A percentile compares a stretch with the other conserved stretches of the same genome.
These are phyloP conservation scores for Dysdera silvatica DNA, from an alignment of 1,140 invertebrate species.

Conservation along the genomic window DNA sequence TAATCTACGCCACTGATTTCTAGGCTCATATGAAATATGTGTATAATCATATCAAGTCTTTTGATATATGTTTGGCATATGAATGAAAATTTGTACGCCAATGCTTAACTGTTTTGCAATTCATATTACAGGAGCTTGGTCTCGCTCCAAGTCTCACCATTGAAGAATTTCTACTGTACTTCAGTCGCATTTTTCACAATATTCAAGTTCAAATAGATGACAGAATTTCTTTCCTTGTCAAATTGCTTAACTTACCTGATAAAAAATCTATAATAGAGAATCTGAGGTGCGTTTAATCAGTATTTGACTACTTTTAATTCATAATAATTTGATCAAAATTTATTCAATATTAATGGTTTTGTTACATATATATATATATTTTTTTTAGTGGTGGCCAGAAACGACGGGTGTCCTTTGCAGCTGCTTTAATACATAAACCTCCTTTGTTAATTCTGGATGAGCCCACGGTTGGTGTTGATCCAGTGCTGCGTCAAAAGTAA, in stretches of 20 bases:
- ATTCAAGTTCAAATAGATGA: slow-evolving; percentile 43
- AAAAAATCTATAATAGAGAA: background rate
- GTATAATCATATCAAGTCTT: too few relatives aligned
- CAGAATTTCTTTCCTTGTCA: slow-evolving; percentile 67
- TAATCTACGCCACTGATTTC: too few relatives aligned
- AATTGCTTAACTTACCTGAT: slow-evolving; percentile 26
- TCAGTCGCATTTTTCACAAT: slow-evolving; percentile 91
- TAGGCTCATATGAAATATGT: too few relatives aligned
- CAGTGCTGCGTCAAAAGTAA: slow-evolving; percentile 37
- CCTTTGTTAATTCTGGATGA: slow-evolving; percentile 93
- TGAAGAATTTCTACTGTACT: slow-evolving; percentile 87
- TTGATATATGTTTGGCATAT: too few relatives aligned
- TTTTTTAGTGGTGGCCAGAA: slow-evolving; percentile 80
- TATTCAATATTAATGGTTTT: too few relatives aligned
- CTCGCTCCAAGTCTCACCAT: slow-evolving; percentile 66
- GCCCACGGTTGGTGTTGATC: slow-evolving; percentile 55
- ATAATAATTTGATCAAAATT: too few relatives aligned
- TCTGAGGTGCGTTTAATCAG: too few relatives aligned
- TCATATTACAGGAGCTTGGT: slow-evolving; percentile 21
- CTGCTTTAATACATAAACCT: slow-evolving; percentile 84
- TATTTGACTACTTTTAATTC: too few relatives aligned
- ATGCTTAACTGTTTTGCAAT: too few relatives aligned
- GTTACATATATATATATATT: slow-evolving; percentile 33
- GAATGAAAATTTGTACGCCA: too few relatives aligned
- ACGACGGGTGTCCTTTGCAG: slow-evolving; percentile 81